phyloP scores from a whole-genome alignment of 2,888 invertebrate genomes.

The Pollenia labialis region DNA sequence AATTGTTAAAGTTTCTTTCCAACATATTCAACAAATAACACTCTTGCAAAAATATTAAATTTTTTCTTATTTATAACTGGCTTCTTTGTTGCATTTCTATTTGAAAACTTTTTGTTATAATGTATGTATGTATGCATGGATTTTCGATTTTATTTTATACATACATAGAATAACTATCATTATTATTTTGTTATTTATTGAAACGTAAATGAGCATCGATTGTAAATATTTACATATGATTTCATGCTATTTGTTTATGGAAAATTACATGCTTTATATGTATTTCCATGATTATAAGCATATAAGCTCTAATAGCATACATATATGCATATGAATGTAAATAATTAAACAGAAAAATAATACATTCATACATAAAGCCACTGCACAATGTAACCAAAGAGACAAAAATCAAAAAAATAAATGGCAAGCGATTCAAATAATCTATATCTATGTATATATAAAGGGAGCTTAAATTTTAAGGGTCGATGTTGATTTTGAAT shows the following conservation, averaged over 20 bases:
- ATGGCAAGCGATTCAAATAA: too few species aligned
- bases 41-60: too few species aligned
- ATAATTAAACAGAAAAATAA: not conserved
- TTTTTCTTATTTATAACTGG: too few species aligned
- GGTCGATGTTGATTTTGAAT: too few species aligned
- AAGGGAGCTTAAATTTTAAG: too few species aligned
- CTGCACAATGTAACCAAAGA: not conserved
- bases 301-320: too few species aligned
- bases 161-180: not conserved
- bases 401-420: too few species aligned
- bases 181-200: conserved; percentile 41
- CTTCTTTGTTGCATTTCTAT: too few species aligned
- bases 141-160: not conserved
- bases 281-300: not conserved
- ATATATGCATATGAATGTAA: not conserved
- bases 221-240: conserved; percentile 9
- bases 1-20: too few species aligned
- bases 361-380: not conserved
- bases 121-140: too few species aligned
- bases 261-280: conserved; percentile 3
- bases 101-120: too few species aligned
- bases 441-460: not conserved
- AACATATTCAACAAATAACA: too few species aligned
- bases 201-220: conserved; percentile 34
- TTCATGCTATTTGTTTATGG: not conserved